Base-by-base conservation (phyloP, 2,113 vertebrate species). In the Riparia riparia region DNA sequence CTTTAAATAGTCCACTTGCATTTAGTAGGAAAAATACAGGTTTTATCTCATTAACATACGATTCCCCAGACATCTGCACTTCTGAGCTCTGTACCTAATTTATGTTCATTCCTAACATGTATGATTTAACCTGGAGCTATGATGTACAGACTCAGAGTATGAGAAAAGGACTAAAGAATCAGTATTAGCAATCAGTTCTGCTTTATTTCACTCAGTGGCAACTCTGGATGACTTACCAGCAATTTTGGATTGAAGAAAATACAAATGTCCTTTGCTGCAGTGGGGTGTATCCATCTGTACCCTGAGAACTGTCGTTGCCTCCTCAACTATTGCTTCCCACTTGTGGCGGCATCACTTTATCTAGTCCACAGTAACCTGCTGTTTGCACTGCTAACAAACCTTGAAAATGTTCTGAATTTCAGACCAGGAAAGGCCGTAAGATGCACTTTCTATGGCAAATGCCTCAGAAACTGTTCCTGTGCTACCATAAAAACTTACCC, bases 21-120 rank as follows among this genome's bases (percentile, higher is more conserved):
- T 92, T 71, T 88, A 53, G 49, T 26, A 89, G 22, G n/a, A 87
- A 93, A 91, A 90, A 47, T 63, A 83, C 32, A 76, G 28, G 89
- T 94, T 93, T 85, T 61, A 37, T 82, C 53, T 93, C 70, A 79
- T 86, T 84, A 82, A 37, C 49, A 41, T 37, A 41, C 3, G 19
- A 60, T 86, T 92, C 69, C 45, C 49, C 25, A 82, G 61, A 82
- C 58, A 73, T 72, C 81, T 94, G 57, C 77, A 82, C 49, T 91
- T 78, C n/a, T 87, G 65, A 89, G 44, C 53, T 79, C 69, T 86
- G 37, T 69, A 86, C 45, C 72, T 86, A 71, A 81, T 95, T 95
- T 74, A 34, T 68, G 51, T 47, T 71, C 14, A 1, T 39, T 82
- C 51, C 45, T 60, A 70, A 63, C 58, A 56, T 2, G 6, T 37